Evolutionary conservation across 2,113 vertebrate genomes (phyloP).

Genomic region (Equus quagga): DNA sequence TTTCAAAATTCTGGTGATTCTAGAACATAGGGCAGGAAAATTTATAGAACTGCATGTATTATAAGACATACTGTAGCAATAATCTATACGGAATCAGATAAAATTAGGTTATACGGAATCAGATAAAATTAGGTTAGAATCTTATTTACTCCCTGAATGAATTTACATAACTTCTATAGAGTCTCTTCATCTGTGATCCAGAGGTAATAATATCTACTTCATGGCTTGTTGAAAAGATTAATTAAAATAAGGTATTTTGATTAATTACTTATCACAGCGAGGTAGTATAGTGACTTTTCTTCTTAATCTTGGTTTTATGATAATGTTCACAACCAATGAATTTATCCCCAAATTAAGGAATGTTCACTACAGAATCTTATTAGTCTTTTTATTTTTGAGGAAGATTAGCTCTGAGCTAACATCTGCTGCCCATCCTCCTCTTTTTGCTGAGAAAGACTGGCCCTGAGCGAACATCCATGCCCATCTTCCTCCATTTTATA

Average conservation of each 20-base stretch:
- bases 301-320: background rate
- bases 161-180: background rate
- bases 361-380: background rate
- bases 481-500: no score
- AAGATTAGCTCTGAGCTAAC: no score
- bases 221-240: slow-evolving; percentile 43
- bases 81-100: background rate
- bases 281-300: background rate
- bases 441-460: no score
- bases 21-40: slow-evolving; percentile 10
- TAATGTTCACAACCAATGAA: background rate
- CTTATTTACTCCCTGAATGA: background rate
- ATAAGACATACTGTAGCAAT: background rate
- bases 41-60: background rate
- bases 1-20: slow-evolving; percentile 31
- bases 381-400: background rate
- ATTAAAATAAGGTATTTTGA: slow-evolving; percentile 41
- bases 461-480: no score
- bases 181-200: background rate
- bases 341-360: slow-evolving; percentile 13
- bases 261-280: background rate
- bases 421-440: no score
- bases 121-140: slow-evolving; percentile 5
- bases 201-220: background rate
- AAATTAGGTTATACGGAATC: background rate